phyloP scores from a whole-genome alignment of 2,797 vertebrate species.

The Spinus pinus region DNA sequence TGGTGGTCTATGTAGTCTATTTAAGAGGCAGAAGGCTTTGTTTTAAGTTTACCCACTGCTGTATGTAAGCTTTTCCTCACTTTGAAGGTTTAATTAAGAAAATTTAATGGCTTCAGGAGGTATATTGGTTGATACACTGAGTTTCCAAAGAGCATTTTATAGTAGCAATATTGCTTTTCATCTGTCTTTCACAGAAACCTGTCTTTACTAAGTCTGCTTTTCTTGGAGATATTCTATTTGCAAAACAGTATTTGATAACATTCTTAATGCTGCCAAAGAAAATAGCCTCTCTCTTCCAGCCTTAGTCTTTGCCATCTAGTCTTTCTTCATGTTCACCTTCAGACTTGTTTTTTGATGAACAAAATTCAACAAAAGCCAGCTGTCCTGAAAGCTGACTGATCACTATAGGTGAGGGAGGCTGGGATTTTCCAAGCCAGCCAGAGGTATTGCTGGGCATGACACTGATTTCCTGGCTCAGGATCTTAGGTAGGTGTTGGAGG shows the following conservation, averaged over 20 bases:
- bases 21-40: background rate
- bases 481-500: background rate
- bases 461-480: background rate
- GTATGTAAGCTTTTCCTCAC: background rate
- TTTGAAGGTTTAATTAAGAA: background rate
- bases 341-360: background rate
- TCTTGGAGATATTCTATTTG: background rate
- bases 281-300: background rate
- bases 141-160: background rate
- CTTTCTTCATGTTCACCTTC: background rate
- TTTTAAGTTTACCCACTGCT: background rate
- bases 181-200: slow-evolving; percentile 3
- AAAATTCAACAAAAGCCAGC: background rate
- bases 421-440: background rate
- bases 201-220: background rate
- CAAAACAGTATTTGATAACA: background rate
- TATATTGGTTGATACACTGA: background rate
- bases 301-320: background rate
- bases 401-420: background rate
- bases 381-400: background rate
- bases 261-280: background rate
- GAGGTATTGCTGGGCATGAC: accelerated
- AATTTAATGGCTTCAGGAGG: background rate
- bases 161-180: background rate
- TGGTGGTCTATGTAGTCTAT: background rate